phyloP scores from a whole-genome alignment of 1,140 invertebrate species.

The Cydia strobilella region DNA sequence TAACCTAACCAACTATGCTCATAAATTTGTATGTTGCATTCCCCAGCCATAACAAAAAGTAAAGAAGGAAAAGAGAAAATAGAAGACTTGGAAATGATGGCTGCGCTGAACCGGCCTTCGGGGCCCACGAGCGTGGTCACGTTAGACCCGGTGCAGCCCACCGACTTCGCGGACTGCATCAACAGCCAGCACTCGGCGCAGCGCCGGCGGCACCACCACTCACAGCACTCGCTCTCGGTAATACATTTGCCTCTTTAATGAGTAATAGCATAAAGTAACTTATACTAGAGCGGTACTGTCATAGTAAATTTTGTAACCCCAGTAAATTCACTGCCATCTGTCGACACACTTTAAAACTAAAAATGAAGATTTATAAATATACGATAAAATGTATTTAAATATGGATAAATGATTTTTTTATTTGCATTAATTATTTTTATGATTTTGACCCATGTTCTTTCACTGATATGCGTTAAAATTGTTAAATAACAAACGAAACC shows the following conservation, averaged over 20 bases:
- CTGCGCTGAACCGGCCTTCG: slow-evolving; percentile 64
- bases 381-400: too few species aligned
- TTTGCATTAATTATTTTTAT: too few species aligned
- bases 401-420: too few species aligned
- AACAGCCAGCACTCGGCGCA: slow-evolving; percentile 75
- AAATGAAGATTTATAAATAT: too few species aligned
- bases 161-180: slow-evolving; percentile 74
- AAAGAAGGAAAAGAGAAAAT: slow-evolving; percentile 74
- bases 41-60: slow-evolving; percentile 76
- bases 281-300: too few species aligned
- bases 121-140: slow-evolving; percentile 71
- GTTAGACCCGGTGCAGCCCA: slow-evolving; percentile 58
- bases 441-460: too few species aligned
- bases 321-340: too few species aligned
- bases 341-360: too few species aligned
- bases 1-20: slow-evolving; percentile 11
- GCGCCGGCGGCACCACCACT: slow-evolving; percentile 62
- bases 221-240: slow-evolving; percentile 56
- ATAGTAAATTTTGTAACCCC: too few species aligned
- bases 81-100: slow-evolving; percentile 76
- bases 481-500: too few species aligned
- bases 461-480: too few species aligned
- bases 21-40: slow-evolving; percentile 48
- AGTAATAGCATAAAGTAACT: slow-evolving; percentile 43
- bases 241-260: too few species aligned